Base-by-base conservation (phyloP, 2,888 invertebrate species). In the Mythimna lalbum region DNA sequence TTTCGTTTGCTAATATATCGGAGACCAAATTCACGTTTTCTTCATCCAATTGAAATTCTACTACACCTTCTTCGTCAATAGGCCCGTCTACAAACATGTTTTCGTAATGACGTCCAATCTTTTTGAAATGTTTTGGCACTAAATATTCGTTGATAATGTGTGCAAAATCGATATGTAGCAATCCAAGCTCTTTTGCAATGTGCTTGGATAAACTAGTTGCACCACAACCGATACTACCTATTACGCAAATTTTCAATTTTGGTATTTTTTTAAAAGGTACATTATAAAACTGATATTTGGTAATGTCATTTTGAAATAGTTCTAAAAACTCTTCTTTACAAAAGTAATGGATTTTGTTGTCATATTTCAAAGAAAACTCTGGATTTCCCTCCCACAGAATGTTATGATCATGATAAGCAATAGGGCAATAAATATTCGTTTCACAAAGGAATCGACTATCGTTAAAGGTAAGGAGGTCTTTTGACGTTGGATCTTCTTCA, bases 331-430 rank as follows among this genome's bases (percentile, higher is more conserved):
- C 90, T 86, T 96, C 94, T 56, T 93, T 96, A 33, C 95, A 93
- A 80, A 97, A 94, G 60, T 95, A 93, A 88, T 97, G 96, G 1
- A 96, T 78, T 90, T 96, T 96, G 72, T 97, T 95, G 78, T 96
- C 91, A 82, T 96, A 96, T 82, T 95, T 95, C 0, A 94, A 92
- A 27, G 93, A 88, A 82, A 94, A 96, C 69, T 97, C 95, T 56
- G 95, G 90, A 88, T 96, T 97, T n/a, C 97, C 97, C 90, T 95
- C 96, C 96, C 97, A 97, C 27, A 97, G 87, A 14, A 97, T 92
- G 55, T 94, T 92, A 80, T 96, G 87, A 53, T 96, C 92, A 68
- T 91, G 90, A 84, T 95, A 96, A n/a, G 96, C 93, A 47, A 97
- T 95, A 0, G 97, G 97, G 85, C 97, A 97, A 84, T 96, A 97